Conservation (phyloP, 2,888 invertebrate species). For the Steinernema carpocapsae region DNA sequence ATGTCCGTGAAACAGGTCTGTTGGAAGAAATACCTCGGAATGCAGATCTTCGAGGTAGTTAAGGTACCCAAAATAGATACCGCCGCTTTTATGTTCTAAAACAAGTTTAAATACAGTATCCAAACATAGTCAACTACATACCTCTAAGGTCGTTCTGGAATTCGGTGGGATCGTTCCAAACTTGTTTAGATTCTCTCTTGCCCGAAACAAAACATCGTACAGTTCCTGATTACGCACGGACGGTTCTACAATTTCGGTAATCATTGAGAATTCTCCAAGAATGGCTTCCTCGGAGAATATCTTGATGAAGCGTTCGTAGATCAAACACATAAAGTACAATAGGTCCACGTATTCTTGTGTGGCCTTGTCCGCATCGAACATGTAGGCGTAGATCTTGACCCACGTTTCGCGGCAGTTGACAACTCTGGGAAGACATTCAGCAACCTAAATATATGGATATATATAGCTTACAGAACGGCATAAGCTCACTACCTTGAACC, state of each 20-base stretch:
- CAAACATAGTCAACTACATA: background rate
- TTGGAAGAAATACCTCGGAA: constrained; percentile 50
- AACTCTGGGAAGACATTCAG: background rate
- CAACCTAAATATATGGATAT: background rate
- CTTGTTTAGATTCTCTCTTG: background rate
- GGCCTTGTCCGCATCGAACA: constrained; percentile 14
- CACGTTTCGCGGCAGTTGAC: background rate
- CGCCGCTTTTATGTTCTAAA: background rate
- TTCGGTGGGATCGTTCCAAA: background rate
- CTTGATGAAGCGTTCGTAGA: constrained; percentile 3
- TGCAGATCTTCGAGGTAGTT: constrained; percentile 7
- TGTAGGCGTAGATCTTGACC: background rate
- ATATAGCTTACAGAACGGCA: background rate
- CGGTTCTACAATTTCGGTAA: background rate
- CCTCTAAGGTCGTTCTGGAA: background rate
- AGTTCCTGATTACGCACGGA: constrained; percentile 27
- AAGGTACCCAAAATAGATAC: background rate
- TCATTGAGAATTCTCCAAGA: background rate
- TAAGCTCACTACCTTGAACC: background rate
- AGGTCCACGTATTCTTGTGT: constrained; percentile 3
- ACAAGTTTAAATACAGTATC: background rate
- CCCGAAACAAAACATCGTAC: background rate
- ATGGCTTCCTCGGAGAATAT: background rate
- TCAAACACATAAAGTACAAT: background rate
- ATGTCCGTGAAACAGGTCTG: constrained; percentile 42